These are phyloP conservation scores for Mamestra brassicae DNA, from an alignment of 2,888 invertebrate genomes.

Conservation along the genomic window DNA sequence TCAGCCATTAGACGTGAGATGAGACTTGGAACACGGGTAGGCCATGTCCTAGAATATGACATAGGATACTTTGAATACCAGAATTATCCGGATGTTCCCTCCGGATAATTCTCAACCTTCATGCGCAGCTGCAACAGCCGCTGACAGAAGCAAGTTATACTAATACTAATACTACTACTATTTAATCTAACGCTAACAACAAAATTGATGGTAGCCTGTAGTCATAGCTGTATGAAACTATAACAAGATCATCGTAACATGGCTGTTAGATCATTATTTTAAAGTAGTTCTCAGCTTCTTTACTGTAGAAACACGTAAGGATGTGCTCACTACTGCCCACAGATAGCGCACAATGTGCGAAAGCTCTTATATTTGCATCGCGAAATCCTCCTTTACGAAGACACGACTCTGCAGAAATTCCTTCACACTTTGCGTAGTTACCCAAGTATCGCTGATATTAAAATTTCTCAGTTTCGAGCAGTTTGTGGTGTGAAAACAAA, in stretches of 20 bases:
- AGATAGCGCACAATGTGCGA: conserved; percentile 1
- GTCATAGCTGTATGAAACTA: not conserved
- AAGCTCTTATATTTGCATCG: conserved; percentile 34
- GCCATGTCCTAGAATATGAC: no score
- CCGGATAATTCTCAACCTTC: no score
- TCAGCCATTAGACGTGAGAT: no score
- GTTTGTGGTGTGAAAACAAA: conserved; percentile 60
- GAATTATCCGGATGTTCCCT: no score
- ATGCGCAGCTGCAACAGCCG: no score
- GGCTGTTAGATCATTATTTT: not conserved
- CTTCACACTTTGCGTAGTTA: conserved; percentile 37
- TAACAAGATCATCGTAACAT: not conserved
- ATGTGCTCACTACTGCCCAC: not conserved
- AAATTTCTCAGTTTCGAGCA: conserved; percentile 50
- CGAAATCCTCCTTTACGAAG: conserved; percentile 17
- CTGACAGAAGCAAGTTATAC: no score
- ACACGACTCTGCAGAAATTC: conserved; percentile 45
- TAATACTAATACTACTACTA: no score
- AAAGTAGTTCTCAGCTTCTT: conserved; percentile 4
- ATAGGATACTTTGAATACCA: no score
- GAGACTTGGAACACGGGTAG: no score
- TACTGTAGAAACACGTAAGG: conserved; percentile 4
- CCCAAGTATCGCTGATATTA: conserved; percentile 48
- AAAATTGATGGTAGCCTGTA: no score
- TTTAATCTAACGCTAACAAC: no score